These are phyloP conservation scores for Listrodromus nycthemerus DNA, from an alignment of 2,888 invertebrate genomes.

Conservation along the genomic window DNA sequence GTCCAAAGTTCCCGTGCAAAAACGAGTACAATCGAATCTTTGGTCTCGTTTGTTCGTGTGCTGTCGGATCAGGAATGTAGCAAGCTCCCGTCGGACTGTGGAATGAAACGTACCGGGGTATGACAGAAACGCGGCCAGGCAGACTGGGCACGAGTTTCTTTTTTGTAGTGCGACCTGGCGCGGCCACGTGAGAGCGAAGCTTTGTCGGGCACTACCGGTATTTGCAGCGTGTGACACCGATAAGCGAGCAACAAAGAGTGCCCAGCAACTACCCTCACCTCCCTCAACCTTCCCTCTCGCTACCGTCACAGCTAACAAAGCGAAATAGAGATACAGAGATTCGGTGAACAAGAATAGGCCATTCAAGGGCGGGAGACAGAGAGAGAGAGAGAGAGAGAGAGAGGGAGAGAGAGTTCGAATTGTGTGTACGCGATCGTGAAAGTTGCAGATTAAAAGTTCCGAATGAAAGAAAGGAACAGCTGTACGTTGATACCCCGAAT, in stretches of 20 bases:
- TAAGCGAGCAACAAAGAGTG: constrained; percentile 39
- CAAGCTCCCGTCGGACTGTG: constrained; percentile 29
- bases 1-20: constrained; percentile 25
- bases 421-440: constrained; percentile 29
- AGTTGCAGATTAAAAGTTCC: background rate
- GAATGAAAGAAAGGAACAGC: background rate
- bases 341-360: constrained; percentile 56
- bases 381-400: constrained; percentile 1
- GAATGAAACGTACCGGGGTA: constrained; percentile 54
- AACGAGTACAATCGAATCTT: constrained; percentile 6
- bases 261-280: background rate
- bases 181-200: constrained; percentile 58
- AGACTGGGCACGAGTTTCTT: constrained; percentile 35
- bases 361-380: constrained; percentile 14
- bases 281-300: no score
- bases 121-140: constrained; percentile 48
- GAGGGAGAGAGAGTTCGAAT: constrained; percentile 37
- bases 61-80: constrained; percentile 36
- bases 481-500: background rate
- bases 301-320: constrained; percentile 13
- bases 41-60: constrained; percentile 11
- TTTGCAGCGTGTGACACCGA: constrained; percentile 61
- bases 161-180: constrained; percentile 44
- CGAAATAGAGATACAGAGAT: constrained; percentile 45
- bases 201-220: constrained; percentile 63